These are phyloP conservation scores for Trochalopteron elliotii DNA, from an alignment of 2,113 vertebrate species.

Conservation along the genomic window DNA sequence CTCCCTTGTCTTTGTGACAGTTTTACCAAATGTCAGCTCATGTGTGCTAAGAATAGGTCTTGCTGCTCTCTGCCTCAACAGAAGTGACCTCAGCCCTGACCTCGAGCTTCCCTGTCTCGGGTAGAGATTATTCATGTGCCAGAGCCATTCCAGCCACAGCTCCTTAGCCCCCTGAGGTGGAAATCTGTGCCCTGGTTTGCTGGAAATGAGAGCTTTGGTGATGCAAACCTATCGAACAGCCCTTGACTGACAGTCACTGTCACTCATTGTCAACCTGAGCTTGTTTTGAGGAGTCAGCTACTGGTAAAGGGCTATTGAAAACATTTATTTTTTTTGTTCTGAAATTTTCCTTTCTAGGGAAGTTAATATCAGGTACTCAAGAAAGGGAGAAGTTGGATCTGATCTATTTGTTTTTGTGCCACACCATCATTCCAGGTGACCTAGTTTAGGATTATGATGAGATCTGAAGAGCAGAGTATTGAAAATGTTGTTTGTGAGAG, in stretches of 20 bases:
- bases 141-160: background rate
- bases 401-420: background rate
- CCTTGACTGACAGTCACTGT: background rate
- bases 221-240: background rate
- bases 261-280: background rate
- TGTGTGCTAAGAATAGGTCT: background rate
- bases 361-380: background rate
- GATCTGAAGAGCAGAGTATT: conserved; percentile 44
- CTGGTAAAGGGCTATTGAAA: background rate
- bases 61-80: background rate
- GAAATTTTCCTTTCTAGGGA: background rate
- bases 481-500: conserved; percentile 25
- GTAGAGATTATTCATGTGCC: background rate
- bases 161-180: background rate
- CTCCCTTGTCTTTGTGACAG: background rate
- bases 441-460: conserved; percentile 35
- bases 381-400: background rate
- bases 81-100: background rate
- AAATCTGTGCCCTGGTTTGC: background rate
- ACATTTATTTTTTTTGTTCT: background rate
- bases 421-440: conserved; percentile 13
- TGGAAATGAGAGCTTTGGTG: background rate
- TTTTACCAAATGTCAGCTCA: conserved; percentile 21
- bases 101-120: background rate
- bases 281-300: background rate